phyloP scores from a whole-genome alignment of 2,888 invertebrate genomes.

The Harpagoxenus sublaevis region DNA sequence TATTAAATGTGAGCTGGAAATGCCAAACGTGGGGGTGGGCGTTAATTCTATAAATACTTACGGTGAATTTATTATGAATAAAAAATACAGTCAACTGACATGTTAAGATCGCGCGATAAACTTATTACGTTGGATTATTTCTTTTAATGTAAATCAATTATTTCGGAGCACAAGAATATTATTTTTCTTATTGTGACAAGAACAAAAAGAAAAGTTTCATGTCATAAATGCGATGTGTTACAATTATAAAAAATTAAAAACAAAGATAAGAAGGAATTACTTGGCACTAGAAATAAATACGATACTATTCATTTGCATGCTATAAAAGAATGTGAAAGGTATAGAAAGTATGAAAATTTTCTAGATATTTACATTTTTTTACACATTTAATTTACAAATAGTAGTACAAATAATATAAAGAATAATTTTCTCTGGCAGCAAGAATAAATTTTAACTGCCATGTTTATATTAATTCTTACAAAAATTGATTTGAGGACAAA shows the following conservation, averaged over 20 bases:
- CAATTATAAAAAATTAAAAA: neutral
- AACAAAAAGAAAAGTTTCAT: neutral
- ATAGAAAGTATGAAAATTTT: slow-evolving; percentile 1
- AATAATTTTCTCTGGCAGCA: neutral
- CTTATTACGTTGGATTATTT: neutral
- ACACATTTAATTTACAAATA: neutral
- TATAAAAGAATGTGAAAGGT: neutral
- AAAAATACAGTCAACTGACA: neutral
- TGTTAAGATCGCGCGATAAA: no score
- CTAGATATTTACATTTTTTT: neutral
- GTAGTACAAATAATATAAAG: neutral
- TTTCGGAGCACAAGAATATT: neutral
- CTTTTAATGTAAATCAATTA: neutral
- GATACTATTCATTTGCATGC: neutral
- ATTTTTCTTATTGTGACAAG: neutral
- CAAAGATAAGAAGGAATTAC: neutral
- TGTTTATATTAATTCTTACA: neutral
- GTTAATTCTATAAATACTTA: neutral
- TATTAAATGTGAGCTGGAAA: neutral
- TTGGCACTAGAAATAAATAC: neutral
- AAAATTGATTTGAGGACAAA: neutral
- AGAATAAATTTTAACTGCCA: neutral
- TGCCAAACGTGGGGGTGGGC: neutral
- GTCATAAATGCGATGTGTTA: neutral
- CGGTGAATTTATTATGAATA: neutral